Evolutionary conservation across 2,797 vertebrate genomes (phyloP).

Genomic region (Dryobates pubescens): DNA sequence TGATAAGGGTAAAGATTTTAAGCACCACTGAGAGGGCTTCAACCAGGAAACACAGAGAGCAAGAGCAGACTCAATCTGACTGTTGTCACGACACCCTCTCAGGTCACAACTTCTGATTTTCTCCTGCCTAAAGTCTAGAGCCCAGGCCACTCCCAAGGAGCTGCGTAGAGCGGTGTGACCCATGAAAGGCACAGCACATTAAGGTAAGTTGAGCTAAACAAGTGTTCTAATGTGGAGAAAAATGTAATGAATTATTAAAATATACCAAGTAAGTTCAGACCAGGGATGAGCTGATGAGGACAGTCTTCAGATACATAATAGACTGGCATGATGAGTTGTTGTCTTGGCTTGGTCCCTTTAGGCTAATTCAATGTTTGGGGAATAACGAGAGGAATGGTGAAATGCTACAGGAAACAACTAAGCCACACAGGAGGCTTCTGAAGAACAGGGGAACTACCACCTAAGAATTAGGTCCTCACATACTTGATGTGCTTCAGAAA

Average conservation of each 20-base stretch:
- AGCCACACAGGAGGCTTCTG: background rate
- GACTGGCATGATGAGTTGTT: background rate
- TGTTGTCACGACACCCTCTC: background rate
- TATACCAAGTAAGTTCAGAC: background rate
- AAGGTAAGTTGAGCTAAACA: background rate
- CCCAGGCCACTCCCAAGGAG: accelerated
- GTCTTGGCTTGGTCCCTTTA: background rate
- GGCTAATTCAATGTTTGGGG: background rate
- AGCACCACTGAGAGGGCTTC: background rate
- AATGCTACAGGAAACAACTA: background rate
- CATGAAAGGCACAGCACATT: background rate
- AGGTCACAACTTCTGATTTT: background rate
- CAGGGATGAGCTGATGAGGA: background rate
- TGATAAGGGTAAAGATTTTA: background rate
- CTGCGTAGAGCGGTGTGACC: background rate
- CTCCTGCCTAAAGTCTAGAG: background rate
- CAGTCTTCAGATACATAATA: background rate
- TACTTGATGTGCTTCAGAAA: background rate
- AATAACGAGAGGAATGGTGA: background rate
- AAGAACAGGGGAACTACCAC: background rate
- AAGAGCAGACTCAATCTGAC: background rate
- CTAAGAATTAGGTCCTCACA: background rate
- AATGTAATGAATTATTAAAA: background rate
- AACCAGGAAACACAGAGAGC: background rate
- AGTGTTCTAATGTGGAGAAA: background rate